A percentile compares a stretch with the other conserved stretches of the same genome.
phyloP scores from a whole-genome alignment of 2,888 invertebrate genomes.

The Strigamia transsilvanica region DNA sequence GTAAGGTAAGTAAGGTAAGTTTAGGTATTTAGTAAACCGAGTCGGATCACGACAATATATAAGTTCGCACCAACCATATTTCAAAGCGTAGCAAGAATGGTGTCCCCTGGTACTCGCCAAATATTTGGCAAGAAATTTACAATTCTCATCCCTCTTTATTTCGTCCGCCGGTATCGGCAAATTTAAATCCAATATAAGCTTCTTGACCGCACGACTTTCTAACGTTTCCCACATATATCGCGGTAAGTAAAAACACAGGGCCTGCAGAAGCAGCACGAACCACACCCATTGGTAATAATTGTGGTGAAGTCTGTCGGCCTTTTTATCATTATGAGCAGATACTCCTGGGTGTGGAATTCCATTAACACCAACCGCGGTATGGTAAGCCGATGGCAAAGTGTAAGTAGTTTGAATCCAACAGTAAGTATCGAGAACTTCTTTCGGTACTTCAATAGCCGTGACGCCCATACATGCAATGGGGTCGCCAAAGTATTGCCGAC shows the following conservation, averaged over 20 bases:
- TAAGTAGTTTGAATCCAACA: conserved; percentile 92
- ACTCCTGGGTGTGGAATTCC: conserved; percentile 68
- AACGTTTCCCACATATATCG: conserved; percentile 62
- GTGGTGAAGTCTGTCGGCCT: conserved; percentile 65
- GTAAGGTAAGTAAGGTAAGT: too few relatives aligned
- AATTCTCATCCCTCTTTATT: conserved; percentile 58
- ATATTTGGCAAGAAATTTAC: conserved; percentile 64
- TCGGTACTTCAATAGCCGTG: conserved; percentile 70
- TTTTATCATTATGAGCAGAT: conserved; percentile 66
- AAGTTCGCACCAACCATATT: conserved; percentile 61
- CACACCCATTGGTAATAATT: conserved; percentile 64
- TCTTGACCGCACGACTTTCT: conserved; percentile 59
- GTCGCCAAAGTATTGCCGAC: conserved; percentile 59
- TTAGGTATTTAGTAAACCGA: too few relatives aligned
- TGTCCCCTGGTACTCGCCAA: conserved; percentile 56
- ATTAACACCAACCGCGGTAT: conserved; percentile 58
- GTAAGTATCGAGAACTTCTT: conserved; percentile 90
- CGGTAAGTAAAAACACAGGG: conserved; percentile 61
- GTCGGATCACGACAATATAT: too few relatives aligned
- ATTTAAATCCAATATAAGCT: conserved; percentile 49
- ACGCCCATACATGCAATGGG: conserved; percentile 58
- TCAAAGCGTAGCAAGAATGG: conserved; percentile 59
- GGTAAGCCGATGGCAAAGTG: conserved; percentile 73
- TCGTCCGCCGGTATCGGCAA: conserved; percentile 46
- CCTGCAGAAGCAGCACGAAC: conserved; percentile 63